Conservation (phyloP, 2,113 vertebrate species). For the Rhea pennata region DNA sequence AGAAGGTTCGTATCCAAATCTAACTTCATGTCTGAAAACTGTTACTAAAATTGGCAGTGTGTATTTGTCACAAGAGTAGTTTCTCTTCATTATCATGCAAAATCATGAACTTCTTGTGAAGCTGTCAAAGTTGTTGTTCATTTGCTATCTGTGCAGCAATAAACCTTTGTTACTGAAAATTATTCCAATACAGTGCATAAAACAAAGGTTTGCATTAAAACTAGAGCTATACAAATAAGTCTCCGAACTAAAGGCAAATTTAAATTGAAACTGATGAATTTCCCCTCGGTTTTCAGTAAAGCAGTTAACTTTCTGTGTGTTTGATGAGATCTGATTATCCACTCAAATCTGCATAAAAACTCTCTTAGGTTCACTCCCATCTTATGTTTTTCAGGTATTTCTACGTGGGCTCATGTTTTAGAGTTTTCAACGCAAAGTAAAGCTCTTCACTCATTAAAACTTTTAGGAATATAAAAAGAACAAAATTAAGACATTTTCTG, state of each 20-base stretch:
- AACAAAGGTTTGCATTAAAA: background rate
- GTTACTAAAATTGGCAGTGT: background rate
- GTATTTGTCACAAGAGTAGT: background rate
- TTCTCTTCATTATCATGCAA: background rate
- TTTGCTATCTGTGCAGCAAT: background rate
- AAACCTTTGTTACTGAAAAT: background rate
- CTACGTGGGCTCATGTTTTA: background rate
- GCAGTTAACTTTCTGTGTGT: background rate
- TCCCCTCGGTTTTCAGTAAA: background rate
- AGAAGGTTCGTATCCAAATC: background rate
- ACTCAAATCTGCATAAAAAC: background rate
- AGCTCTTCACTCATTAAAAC: background rate
- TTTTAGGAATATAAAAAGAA: background rate
- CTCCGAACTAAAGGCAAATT: background rate
- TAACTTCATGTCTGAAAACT: background rate
- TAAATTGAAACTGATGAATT: background rate
- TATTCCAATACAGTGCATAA: background rate
- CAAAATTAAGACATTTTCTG: background rate
- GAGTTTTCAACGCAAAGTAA: background rate
- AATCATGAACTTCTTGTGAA: background rate
- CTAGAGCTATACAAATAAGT: background rate
- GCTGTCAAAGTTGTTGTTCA: background rate
- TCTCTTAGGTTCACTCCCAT: background rate
- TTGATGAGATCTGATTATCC: background rate
- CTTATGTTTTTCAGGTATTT: background rate